Evolutionary conservation across 2,888 invertebrate species (phyloP), one percentile per base, ranked within the genome.

Genomic region (Xestoiulus laeticollis): DNA sequence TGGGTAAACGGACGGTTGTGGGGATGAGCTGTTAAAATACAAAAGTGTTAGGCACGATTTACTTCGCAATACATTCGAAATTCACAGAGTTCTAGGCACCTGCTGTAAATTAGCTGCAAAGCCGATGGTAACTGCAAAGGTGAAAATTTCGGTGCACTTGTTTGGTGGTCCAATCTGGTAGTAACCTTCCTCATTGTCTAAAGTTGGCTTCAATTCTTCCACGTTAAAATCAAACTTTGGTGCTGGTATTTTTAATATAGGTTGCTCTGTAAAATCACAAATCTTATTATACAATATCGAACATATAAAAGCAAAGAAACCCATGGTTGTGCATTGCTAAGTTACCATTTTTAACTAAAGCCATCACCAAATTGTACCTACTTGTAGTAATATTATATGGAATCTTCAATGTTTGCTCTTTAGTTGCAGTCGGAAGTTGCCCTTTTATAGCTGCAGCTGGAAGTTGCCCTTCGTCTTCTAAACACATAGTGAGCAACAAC

Each of bases 101-200:
- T 92, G 92, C 82, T 91, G 89, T 32, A 92, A 89, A 89, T 92
- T 92, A 30, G 91, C 90, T 86, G 92, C 92, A 90, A 91, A 92
- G 19, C 92, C 91, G 84, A 92, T 90, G 44, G 92, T 92, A n/a
- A 92, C 91, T 48, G 92, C 92, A 82, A 92, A 89, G 10, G 91
- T 90, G 90, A 92, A 92, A 82, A 91, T 90, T 48, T 92, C 92
- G 44, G 89, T 90, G 88, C 91, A 91, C 86, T 90, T 90, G 53
- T 91, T 90, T 6, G 89, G 89, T 12, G 92, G 91, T n/a, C 92
- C 92, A 44, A 92, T 91, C 89, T 92, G 92, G 89, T 92, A 92
- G 88, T 90, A 92, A 3, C 92, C 92, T 83, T 91, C 92, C 12
- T 91, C 91, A 78, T 92, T 88, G 33, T 89, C 88, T 22, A 90